Evolutionary conservation across 2,888 invertebrate genomes (phyloP).

Genomic region (Teleiodes luculella): DNA sequence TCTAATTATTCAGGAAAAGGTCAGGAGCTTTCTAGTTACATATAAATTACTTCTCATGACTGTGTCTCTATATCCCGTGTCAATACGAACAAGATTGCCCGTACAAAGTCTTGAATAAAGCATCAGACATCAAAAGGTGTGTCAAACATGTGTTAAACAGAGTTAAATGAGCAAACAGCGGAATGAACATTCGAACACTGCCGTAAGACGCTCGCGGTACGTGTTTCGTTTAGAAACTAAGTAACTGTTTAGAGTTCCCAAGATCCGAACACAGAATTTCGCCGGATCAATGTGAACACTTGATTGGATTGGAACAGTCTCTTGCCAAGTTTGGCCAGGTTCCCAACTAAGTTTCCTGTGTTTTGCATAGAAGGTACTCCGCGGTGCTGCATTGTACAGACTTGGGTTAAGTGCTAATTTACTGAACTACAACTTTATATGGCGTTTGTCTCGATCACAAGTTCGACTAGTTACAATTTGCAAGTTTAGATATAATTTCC

Average conservation of each 20-base stretch:
- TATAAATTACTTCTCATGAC: too few relatives aligned
- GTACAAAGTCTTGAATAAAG: not conserved
- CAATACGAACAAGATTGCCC: too few relatives aligned
- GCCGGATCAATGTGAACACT: not conserved
- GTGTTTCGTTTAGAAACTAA: constrained; percentile 8
- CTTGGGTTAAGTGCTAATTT: not conserved
- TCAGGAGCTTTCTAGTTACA: too few relatives aligned
- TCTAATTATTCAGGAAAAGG: too few relatives aligned
- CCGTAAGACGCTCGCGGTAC: not conserved
- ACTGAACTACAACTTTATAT: not conserved
- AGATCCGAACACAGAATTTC: not conserved
- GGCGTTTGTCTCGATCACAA: not conserved
- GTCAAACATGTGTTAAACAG: constrained; percentile 3
- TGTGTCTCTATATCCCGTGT: too few relatives aligned
- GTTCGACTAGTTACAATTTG: too few relatives aligned
- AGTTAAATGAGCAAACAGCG: constrained; percentile 9
- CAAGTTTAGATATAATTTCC: not conserved
- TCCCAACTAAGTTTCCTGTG: not conserved
- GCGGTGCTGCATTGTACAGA: not conserved
- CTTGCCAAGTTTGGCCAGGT: not conserved
- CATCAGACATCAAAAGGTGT: not conserved
- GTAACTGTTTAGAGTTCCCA: not conserved
- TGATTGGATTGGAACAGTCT: not conserved
- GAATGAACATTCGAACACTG: constrained; percentile 1
- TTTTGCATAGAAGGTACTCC: not conserved